A percentile compares a stretch with the other conserved stretches of the same genome.
Evolutionary conservation across 2,888 invertebrate genomes (phyloP).

Genomic region (Cordilura impudica): DNA sequence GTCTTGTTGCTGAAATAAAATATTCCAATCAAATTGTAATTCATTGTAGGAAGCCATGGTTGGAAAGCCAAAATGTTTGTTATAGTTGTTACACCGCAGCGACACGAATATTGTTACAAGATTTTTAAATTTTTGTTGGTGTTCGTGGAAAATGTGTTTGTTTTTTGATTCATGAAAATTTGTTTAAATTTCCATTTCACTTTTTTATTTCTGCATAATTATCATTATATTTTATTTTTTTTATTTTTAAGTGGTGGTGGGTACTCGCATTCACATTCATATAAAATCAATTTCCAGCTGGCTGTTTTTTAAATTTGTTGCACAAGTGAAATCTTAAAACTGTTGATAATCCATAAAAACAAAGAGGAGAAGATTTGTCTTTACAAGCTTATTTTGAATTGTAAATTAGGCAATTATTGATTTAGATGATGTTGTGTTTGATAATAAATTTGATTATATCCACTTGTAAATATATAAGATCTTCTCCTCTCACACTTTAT

Average conservation of each 20-base stretch:
- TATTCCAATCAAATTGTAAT: constrained; percentile 69
- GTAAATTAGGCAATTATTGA: constrained; percentile 52
- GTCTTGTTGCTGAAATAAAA: constrained; percentile 66
- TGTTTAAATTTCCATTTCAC: constrained; percentile 27
- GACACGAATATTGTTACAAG: neutral
- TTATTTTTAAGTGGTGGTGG: constrained; percentile 1
- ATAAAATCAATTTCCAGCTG: constrained; percentile 40
- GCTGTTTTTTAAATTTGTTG: constrained; percentile 27
- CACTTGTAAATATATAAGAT: constrained; percentile 1
- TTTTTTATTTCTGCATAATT: constrained; percentile 22
- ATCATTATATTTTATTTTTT: neutral
- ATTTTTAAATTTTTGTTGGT: neutral
- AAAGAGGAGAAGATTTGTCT: neutral
- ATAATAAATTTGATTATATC: neutral
- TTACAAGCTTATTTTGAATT: constrained; percentile 39
- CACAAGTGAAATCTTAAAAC: constrained; percentile 30
- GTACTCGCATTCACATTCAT: constrained; percentile 26
- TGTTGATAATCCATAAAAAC: constrained; percentile 1
- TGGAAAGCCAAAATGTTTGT: neutral
- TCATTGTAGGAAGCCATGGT: constrained; percentile 68
- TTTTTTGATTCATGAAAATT: neutral
- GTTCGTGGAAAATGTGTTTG: neutral
- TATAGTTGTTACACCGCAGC: neutral
- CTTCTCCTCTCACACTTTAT: neutral
- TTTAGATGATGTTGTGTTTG: neutral